Evolutionary conservation across 2,113 vertebrate species (phyloP), one percentile per base, ranked within the genome.

Genomic region (Pseudorasbora parva): DNA sequence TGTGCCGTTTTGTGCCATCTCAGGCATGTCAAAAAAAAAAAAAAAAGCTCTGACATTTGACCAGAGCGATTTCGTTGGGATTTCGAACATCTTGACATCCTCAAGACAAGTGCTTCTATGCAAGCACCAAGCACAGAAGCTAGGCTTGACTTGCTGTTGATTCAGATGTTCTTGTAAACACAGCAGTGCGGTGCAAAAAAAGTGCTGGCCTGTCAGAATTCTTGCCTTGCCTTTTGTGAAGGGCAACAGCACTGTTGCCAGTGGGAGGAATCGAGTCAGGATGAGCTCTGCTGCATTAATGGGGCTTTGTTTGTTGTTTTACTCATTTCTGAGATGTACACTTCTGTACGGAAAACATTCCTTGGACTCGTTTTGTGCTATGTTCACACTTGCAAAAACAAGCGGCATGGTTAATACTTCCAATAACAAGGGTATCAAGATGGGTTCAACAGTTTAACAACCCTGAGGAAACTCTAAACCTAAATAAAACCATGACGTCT

Each of bases 401-500:
- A 83, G 66, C 68, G 56, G 62, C 19, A 8, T 17, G 19, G 82
- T 71, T 81, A 59, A 80, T 15, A 49, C 85, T 86, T 90, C 79
- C 86, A 82, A 85, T 57, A 69, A 87, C 62, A 81, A 3, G 12
- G n/a, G 19, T 78, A 78, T 54, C 56, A 9, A 60, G 37, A 81
- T 43, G 30, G 25, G 66, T 71, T 82, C 79, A 82, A 68, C 75
- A 59, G 57, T 45, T 82, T 66, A 77, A 45, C 71, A 60, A 81
- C 27, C 57, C 73, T 23, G 73, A 82, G 91, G 84, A 88, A 90
- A 92, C 88, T 83, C 56, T 69, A 83, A 91, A 92, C 82, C 83
- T 84, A 92, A 93, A 93, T 87, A 90, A 37, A 88, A 88, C n/a
- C 86, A 75, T 82, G 88, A 87, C 84, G 85, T 59, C 85, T 45